Evolutionary conservation across 92 coral and sea anemone genomes (phyloP).

Genomic region (Muricea muricata): DNA sequence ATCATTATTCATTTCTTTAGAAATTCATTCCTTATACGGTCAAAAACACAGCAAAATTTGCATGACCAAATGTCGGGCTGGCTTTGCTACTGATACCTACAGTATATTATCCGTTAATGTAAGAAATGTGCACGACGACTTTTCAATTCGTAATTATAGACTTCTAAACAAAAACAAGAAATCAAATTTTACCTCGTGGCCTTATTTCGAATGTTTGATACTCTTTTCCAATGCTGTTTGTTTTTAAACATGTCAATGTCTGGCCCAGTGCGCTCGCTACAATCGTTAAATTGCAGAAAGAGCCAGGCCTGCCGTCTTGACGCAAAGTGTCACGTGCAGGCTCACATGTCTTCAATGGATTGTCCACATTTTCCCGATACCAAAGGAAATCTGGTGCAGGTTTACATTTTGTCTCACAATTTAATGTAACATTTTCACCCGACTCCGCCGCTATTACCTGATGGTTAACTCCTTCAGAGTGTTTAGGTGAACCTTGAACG

Average conservation of each 20-base stretch:
- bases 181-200: neutral
- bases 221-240: neutral
- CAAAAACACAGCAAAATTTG: too few relatives aligned
- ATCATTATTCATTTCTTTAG: too few relatives aligned
- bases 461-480: neutral
- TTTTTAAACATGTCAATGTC: constrained; percentile 9
- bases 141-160: too few relatives aligned
- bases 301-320: neutral
- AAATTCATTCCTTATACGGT: too few relatives aligned
- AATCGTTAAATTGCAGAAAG: constrained; percentile 10
- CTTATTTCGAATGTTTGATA: constrained; percentile 29
- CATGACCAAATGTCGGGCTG: too few relatives aligned
- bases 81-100: too few relatives aligned
- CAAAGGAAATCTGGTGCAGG: constrained; percentile 21
- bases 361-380: neutral
- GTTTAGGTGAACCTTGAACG: constrained; percentile 11
- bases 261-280: neutral
- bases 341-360: constrained; percentile 23
- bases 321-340: neutral
- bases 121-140: too few relatives aligned
- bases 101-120: too few relatives aligned
- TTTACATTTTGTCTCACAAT: constrained; percentile 15
- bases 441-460: neutral
- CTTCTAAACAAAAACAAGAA: too few relatives aligned
- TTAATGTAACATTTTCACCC: constrained; percentile 12